Conservation (phyloP, 2,888 invertebrate species). For the Andrena bicolor region DNA sequence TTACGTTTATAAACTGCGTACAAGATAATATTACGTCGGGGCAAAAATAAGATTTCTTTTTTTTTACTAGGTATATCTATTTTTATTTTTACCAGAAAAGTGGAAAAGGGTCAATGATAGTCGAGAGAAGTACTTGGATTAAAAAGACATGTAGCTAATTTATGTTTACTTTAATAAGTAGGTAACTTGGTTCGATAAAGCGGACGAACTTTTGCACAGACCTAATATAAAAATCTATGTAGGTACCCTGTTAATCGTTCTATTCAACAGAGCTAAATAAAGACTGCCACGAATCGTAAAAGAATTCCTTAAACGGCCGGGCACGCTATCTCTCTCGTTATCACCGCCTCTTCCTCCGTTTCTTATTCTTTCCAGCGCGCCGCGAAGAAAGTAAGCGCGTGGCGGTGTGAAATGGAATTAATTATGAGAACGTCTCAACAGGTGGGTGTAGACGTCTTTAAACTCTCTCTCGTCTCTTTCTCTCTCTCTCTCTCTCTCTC, state of each 20-base stretch:
- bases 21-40: no score
- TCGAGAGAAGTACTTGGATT: no score
- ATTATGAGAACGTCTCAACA: constrained; percentile 84
- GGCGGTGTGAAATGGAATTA: constrained; percentile 84
- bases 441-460: constrained; percentile 84
- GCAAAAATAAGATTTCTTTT: no score
- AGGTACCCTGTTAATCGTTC: neutral
- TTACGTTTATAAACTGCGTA: no score
- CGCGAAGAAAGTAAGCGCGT: constrained; percentile 74
- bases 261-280: constrained; percentile 1
- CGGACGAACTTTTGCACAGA: no score
- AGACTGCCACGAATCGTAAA: constrained; percentile 7
- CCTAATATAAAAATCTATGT: neutral
- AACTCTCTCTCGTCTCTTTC: constrained; percentile 65
- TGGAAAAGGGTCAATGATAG: no score
- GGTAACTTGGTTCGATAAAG: no score
- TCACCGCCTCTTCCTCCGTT: constrained; percentile 22
- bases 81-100: no score
- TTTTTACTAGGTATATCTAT: no score
- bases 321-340: constrained; percentile 30
- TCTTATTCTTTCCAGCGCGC: constrained; percentile 54
- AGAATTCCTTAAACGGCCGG: constrained; percentile 37
- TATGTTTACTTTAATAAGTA: no score
- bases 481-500: constrained; percentile 35
- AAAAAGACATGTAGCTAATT: no score